Evolutionary conservation across 2,888 invertebrate genomes (phyloP).

Genomic region (Drosophila recens): DNA sequence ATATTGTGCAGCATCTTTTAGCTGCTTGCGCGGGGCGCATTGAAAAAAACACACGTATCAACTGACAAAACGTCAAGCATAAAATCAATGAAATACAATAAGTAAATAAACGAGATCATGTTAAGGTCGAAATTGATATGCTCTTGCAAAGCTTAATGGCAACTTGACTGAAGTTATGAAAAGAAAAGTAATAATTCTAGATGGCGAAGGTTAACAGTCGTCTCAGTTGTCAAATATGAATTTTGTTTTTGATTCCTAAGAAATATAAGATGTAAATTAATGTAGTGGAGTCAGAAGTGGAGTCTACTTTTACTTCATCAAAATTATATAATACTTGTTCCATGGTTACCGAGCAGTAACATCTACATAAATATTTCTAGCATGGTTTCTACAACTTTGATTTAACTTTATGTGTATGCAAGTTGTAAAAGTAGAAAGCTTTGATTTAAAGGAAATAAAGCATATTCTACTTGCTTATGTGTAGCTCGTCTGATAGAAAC

Average conservation of each 20-base stretch:
- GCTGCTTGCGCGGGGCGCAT: constrained; percentile 22
- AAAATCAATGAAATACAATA: constrained; percentile 61
- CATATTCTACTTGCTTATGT: constrained; percentile 28
- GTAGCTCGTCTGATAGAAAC: constrained; percentile 33
- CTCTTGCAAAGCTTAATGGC: constrained; percentile 31
- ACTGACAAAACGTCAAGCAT: constrained; percentile 33
- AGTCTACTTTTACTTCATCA: not conserved
- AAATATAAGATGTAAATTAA: not conserved
- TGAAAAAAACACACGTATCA: constrained; percentile 33
- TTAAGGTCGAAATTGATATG: constrained; percentile 53
- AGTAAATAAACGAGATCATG: constrained; percentile 40
- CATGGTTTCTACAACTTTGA: not conserved
- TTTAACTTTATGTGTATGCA: not conserved
- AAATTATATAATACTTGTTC: not conserved
- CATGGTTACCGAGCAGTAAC: no score
- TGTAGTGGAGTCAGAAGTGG: no score
- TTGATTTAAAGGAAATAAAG: constrained; percentile 38
- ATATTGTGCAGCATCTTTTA: constrained; percentile 23
- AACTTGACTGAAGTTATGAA: not conserved
- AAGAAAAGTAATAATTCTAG: not conserved
- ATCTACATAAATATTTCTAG: not conserved
- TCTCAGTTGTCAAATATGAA: not conserved
- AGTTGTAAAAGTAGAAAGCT: not conserved
- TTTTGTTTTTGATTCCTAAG: not conserved
- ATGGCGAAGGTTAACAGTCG: not conserved